Evolutionary conservation across 2,888 invertebrate genomes (phyloP).

Genomic region (Acrobasis consociella): DNA sequence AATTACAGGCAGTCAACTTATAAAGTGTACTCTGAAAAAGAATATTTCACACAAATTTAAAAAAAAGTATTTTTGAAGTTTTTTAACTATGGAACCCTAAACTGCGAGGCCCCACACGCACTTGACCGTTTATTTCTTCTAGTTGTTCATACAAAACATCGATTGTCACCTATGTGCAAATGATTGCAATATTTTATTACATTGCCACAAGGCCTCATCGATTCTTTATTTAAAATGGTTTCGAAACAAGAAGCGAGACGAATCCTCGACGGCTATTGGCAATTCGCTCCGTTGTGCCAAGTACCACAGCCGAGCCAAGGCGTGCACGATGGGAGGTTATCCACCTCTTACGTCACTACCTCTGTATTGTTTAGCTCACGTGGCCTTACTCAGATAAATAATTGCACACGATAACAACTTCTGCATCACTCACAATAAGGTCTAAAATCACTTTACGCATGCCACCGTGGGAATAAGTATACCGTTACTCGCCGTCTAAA

Average conservation of each 20-base stretch:
- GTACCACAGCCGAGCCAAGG: constrained; percentile 13
- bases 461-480: constrained; percentile 4
- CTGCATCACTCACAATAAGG: not conserved
- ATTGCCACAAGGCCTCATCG: not conserved
- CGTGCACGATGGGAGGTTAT: constrained; percentile 10
- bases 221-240: not conserved
- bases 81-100: too few species aligned
- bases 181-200: too few species aligned
- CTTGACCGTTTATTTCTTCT: too few species aligned
- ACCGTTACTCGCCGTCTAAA: constrained; percentile 1
- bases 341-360: constrained; percentile 15
- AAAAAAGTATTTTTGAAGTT: too few species aligned
- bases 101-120: too few species aligned
- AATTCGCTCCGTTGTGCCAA: not conserved
- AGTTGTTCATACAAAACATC: too few species aligned
- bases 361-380: constrained; percentile 10
- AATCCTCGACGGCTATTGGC: constrained; percentile 11
- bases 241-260: not conserved
- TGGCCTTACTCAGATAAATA: not conserved
- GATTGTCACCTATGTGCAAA: too few species aligned
- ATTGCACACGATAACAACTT: not conserved
- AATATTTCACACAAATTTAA: too few species aligned
- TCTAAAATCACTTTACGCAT: not conserved
- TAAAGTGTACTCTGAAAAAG: too few species aligned
- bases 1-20: too few species aligned